These are phyloP conservation scores for Leptinotarsa haldemani DNA, from an alignment of 2,888 invertebrate genomes.

Conservation along the genomic window DNA sequence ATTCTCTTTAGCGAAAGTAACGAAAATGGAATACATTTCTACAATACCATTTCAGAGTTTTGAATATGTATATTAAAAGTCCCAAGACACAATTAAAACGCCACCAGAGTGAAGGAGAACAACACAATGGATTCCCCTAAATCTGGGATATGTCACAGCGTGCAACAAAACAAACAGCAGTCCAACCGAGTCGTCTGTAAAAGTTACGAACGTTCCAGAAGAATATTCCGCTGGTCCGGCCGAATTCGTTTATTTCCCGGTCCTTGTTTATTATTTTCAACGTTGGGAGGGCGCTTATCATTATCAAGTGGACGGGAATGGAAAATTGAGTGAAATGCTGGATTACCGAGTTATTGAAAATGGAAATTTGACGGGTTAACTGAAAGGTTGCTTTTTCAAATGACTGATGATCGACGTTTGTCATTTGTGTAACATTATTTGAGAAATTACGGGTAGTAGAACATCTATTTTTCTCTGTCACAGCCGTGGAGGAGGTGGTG, in stretches of 20 bases:
- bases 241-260: neutral
- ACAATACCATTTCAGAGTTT: neutral
- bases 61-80: neutral
- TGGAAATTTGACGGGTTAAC: neutral
- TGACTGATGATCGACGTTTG: no score
- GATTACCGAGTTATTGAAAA: neutral
- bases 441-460: neutral
- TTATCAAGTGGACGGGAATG: neutral
- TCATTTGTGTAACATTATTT: neutral
- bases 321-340: neutral
- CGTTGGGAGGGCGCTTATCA: neutral
- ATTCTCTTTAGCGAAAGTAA: neutral
- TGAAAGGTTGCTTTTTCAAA: no score
- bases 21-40: neutral
- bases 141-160: slow-evolving; percentile 7
- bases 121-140: slow-evolving; percentile 7
- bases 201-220: neutral
- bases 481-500: no score
- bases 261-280: slow-evolving; percentile 8
- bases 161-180: slow-evolving; percentile 4
- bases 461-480: no score
- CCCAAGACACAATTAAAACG: neutral
- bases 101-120: neutral
- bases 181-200: neutral
- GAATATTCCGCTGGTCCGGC: neutral